Evolutionary conservation across 2,888 invertebrate genomes (phyloP).

Genomic region (Drosophila setosimentum): DNA sequence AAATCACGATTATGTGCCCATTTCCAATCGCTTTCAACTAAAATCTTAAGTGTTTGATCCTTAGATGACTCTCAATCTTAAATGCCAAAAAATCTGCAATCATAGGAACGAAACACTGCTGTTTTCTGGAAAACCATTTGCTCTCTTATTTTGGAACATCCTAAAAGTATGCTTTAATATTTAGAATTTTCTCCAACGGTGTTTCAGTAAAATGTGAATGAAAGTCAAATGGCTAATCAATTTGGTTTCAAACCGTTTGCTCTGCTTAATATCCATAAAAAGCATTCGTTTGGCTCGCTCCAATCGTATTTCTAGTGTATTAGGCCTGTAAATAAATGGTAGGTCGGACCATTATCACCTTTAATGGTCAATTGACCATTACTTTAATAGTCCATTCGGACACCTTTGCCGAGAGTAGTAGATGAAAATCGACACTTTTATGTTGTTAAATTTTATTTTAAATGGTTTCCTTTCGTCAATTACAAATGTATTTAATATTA

Average conservation of each 20-base stretch:
- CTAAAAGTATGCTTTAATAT: slow-evolving; percentile 2
- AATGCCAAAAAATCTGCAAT: neutral
- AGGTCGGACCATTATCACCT: slow-evolving; percentile 35
- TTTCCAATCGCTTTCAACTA: neutral
- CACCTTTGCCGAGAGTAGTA: slow-evolving; percentile 16
- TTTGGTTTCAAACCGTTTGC: slow-evolving; percentile 29
- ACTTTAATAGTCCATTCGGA: slow-evolving; percentile 22
- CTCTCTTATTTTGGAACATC: neutral
- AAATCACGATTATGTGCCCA: neutral
- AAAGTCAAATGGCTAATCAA: slow-evolving; percentile 23
- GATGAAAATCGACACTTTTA: slow-evolving; percentile 46
- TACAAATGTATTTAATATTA: slow-evolving; percentile 77
- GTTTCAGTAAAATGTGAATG: neutral
- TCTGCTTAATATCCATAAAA: slow-evolving; percentile 35
- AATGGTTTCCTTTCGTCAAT: slow-evolving; percentile 71
- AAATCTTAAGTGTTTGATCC: neutral
- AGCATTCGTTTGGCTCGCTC: slow-evolving; percentile 12
- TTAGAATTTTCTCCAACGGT: neutral
- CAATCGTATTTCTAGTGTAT: slow-evolving; percentile 23
- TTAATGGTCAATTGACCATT: slow-evolving; percentile 48
- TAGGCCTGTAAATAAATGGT: slow-evolving; percentile 22
- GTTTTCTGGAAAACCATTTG: neutral
- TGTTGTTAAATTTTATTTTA: slow-evolving; percentile 76
- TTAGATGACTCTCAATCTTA: neutral
- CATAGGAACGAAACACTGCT: neutral